Base-by-base conservation (phyloP, 1,140 invertebrate genomes). In the Musca vetustissima region DNA sequence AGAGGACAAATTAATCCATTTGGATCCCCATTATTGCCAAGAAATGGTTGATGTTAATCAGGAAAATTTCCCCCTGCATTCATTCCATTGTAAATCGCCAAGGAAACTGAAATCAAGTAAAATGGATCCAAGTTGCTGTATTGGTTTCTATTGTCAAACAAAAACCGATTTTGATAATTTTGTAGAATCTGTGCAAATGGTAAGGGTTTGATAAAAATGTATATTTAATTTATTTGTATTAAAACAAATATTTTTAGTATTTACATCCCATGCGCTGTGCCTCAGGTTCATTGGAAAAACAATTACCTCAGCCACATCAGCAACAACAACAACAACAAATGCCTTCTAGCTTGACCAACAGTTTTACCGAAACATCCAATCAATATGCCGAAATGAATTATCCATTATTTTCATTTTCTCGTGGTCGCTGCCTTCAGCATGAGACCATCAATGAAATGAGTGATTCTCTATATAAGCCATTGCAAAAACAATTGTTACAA, bases 1-100 rank as follows among this genome's bases (percentile, higher is more conserved):
- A 89, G 93, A 95, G 82, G 92, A 96, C 75, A 93, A 93, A 83
- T 83, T 97, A 53, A 94, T 97, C 74, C 93, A 95, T 82, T 82
- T 97, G 69, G 95, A 97, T 85, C 95, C 95, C 13, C 95, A 97
- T 83, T 94, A 95, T 74, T 95, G 93, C 77, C 95, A 97, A 83
- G 92, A 96, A 81, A 89, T 91, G 76, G 91, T 96, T 11, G 92
- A 95, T 83, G 90, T 93, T 0, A 89, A 88, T 83, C 88, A 89
- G 74, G 84, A 88, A 66, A 87, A 89, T 75, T 93, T 92, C 78
- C 85, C 90, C 1, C 78, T 92, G 32, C 85, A 89, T 73, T 90
- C 90, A 25, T 97, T 93, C 84, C 95, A 96, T 79, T 96, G 94
- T 79, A 85, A 89, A 64, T 92, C 91, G 21, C 93, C 94, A n/a